phyloP scores from a whole-genome alignment of 2,113 vertebrate species.

The Tonatia bakeri region DNA sequence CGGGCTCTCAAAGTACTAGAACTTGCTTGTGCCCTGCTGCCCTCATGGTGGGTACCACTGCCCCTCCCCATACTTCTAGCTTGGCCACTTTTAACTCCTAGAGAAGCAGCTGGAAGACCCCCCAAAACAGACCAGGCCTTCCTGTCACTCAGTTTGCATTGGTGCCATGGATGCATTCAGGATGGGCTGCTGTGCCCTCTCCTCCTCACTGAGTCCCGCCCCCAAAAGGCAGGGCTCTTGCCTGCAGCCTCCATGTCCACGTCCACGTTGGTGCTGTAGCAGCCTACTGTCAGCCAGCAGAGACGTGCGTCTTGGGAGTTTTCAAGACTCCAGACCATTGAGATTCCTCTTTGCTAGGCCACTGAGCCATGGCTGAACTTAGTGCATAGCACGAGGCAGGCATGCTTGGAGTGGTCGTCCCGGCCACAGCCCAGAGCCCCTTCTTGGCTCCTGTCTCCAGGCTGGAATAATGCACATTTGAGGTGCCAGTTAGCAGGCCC shows the following conservation, averaged over 20 bases:
- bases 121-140: not conserved
- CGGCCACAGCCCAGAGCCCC: not conserved
- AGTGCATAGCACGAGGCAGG: not conserved
- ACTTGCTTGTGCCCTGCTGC: too few relatives aligned
- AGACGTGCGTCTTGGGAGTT: conserved; percentile 13
- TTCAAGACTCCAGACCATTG: conserved; percentile 42
- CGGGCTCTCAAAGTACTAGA: not conserved
- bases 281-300: conserved; percentile 7
- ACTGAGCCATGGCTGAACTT: accelerated
- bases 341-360: not conserved
- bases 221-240: not conserved
- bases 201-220: not conserved
- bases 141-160: not conserved
- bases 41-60: not conserved
- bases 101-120: not conserved
- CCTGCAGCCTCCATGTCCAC: conserved; percentile 45
- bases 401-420: not conserved
- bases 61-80: not conserved
- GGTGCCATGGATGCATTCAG: accelerated
- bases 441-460: not conserved
- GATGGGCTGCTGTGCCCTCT: not conserved
- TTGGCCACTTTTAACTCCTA: not conserved
- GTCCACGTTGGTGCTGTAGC: conserved; percentile 42
- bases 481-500: not conserved
- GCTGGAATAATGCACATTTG: too few relatives aligned